Conservation (phyloP, 2,113 vertebrate genomes). For the Scomber scombrus region DNA sequence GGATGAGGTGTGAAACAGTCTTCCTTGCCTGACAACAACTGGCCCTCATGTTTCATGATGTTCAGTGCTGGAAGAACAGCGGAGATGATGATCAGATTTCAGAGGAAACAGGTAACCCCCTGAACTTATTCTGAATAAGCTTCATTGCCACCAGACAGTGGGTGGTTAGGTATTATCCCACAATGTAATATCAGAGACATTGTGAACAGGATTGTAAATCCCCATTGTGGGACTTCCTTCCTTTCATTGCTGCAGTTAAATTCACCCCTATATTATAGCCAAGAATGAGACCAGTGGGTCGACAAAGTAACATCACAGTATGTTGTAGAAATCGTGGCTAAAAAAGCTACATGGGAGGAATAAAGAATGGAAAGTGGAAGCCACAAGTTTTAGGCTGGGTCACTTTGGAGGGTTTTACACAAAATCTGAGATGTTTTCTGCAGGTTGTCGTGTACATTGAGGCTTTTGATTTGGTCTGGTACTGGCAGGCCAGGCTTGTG, state of each 20-base stretch:
- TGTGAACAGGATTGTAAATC: conserved; percentile 66
- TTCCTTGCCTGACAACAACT: conserved; percentile 29
- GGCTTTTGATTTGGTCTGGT: conserved; percentile 24
- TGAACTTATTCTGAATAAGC: conserved; percentile 41
- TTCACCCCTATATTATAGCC: conserved; percentile 40
- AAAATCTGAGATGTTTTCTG: neutral
- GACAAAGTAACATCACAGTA: conserved; percentile 27
- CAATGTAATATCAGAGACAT: conserved; percentile 50
- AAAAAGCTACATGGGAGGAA: conserved; percentile 42
- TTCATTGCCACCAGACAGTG: conserved; percentile 50
- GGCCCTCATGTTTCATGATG: conserved; percentile 17
- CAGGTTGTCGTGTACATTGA: conserved; percentile 4
- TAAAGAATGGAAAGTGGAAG: conserved; percentile 28
- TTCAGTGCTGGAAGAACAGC: conserved; percentile 19
- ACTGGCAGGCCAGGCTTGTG: neutral
- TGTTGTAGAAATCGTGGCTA: conserved; percentile 33
- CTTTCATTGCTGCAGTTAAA: conserved; percentile 56
- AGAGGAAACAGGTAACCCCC: conserved; percentile 62
- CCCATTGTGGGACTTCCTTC: conserved; percentile 45
- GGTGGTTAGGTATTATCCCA: conserved; percentile 46
- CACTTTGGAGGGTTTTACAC: neutral
- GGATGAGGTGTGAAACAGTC: conserved; percentile 21
- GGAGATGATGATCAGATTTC: conserved; percentile 59
- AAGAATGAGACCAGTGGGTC: conserved; percentile 53
- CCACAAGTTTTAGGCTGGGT: neutral